Percentiles rank a stretch among this genome's conserved stretches.
Evolutionary conservation across 2,797 vertebrate genomes (phyloP).

Genomic region (Atherinosoma microstoma): DNA sequence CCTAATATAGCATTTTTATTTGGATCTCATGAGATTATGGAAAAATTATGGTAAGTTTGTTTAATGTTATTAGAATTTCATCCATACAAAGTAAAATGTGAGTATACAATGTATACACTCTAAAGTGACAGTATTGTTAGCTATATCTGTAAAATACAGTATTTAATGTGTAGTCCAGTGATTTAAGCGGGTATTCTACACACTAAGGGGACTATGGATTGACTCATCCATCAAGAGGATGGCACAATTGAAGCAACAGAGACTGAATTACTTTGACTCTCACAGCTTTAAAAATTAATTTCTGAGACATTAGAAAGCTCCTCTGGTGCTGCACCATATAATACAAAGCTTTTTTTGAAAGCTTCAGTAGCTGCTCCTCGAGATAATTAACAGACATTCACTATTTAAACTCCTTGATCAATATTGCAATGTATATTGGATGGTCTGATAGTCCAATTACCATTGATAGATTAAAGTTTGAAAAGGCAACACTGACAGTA

Average conservation of each 20-base stretch:
- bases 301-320: neutral
- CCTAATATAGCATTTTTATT: neutral
- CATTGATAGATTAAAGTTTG: neutral
- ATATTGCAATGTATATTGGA: neutral
- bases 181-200: neutral
- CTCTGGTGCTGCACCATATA: neutral
- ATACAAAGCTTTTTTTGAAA: neutral
- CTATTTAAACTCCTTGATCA: neutral
- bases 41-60: constrained; percentile 1
- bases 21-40: neutral
- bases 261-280: neutral
- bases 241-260: neutral
- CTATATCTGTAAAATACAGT: neutral
- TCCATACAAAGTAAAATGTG: neutral
- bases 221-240: neutral
- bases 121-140: neutral
- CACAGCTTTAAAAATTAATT: neutral
- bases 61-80: neutral
- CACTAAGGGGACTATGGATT: neutral
- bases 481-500: neutral
- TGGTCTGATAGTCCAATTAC: constrained; percentile 1
- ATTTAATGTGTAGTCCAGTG: neutral
- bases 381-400: neutral
- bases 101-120: neutral
- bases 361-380: neutral